Percentiles rank a stretch among this genome's conserved stretches.
Evolutionary conservation across 1,140 invertebrate genomes (phyloP).

Genomic region (Heterodera carotae): DNA sequence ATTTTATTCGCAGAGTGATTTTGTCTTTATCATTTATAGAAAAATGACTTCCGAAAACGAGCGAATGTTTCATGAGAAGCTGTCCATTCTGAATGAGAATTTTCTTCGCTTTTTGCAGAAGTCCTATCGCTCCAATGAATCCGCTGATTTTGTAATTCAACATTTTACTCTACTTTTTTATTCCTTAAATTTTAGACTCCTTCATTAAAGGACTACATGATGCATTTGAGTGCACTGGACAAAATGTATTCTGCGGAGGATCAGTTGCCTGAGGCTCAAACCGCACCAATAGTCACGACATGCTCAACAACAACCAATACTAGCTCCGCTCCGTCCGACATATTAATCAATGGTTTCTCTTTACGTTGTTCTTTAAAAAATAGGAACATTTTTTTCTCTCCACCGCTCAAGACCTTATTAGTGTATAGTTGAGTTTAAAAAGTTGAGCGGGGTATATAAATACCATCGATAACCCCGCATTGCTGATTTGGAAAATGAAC

Average conservation of each 20-base stretch:
- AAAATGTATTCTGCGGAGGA: conserved; percentile 14
- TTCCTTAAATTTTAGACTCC: conserved; percentile 26
- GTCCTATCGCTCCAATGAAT: background rate
- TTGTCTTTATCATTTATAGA: background rate
- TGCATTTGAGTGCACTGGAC: conserved; percentile 22
- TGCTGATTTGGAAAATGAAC: too few relatives aligned
- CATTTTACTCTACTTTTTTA: background rate
- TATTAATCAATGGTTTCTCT: too few relatives aligned
- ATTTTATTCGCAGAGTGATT: too few relatives aligned
- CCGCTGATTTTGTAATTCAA: conserved; percentile 15
- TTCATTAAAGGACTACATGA: conserved; percentile 15
- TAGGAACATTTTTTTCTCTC: too few relatives aligned
- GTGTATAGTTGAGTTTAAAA: too few relatives aligned
- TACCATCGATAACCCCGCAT: too few relatives aligned
- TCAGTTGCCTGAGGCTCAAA: background rate
- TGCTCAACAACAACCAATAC: background rate
- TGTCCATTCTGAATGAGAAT: conserved; percentile 29
- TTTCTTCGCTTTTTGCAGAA: conserved; percentile 28
- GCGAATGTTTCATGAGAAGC: conserved; percentile 15
- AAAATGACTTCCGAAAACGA: background rate
- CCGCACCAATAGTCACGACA: background rate
- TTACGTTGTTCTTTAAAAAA: too few relatives aligned
- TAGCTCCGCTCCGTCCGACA: too few relatives aligned
- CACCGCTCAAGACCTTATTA: too few relatives aligned
- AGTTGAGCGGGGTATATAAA: too few relatives aligned